Percentiles rank a stretch among this genome's conserved stretches.
phyloP scores from a whole-genome alignment of 2,797 vertebrate species.

The Buphagus erythrorhynchus region DNA sequence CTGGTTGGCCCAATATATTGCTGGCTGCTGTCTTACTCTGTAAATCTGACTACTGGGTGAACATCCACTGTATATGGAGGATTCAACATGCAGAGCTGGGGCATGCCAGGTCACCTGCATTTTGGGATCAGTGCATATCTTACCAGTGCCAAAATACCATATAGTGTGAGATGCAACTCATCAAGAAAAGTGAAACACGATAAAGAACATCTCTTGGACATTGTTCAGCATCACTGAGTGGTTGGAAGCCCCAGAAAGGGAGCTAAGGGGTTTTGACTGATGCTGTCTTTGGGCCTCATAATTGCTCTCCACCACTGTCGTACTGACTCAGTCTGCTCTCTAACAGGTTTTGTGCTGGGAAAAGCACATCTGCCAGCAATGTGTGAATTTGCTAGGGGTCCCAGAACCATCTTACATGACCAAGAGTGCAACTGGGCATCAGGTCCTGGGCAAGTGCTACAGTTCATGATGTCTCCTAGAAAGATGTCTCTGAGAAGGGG shows the following conservation, averaged over 20 bases:
- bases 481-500: neutral
- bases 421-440: neutral
- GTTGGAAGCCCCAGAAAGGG: neutral
- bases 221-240: neutral
- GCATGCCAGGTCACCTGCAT: rapidly evolving
- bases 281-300: neutral
- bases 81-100: neutral
- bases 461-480: neutral
- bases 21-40: neutral
- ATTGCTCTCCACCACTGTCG: neutral
- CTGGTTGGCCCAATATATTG: neutral
- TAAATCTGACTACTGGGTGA: neutral
- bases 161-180: neutral
- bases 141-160: neutral
- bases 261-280: neutral
- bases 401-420: neutral
- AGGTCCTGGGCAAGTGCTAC: neutral
- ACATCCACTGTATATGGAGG: rapidly evolving
- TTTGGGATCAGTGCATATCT: neutral
- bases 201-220: neutral
- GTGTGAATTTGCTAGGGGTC: neutral
- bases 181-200: neutral
- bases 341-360: neutral
- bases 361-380: neutral
- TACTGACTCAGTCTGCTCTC: neutral